Conservation (phyloP, 1,140 invertebrate genomes). For the Meloidogyne exigua region DNA sequence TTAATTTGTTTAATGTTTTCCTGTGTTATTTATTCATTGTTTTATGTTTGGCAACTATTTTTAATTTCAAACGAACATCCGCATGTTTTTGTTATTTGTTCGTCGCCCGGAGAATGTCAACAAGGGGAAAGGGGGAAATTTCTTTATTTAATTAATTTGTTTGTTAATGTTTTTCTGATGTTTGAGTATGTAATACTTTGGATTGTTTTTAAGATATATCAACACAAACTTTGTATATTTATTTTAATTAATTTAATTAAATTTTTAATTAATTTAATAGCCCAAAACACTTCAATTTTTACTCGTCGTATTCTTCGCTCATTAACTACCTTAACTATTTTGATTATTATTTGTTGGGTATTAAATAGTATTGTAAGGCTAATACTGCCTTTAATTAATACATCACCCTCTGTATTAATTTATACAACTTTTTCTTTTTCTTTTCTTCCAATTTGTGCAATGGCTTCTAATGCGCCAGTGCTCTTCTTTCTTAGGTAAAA, state of each 20-base stretch:
- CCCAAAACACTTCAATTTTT: background rate
- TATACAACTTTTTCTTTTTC: slow-evolving; percentile 1
- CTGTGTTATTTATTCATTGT: background rate
- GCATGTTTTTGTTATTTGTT: background rate
- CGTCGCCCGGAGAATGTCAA: background rate
- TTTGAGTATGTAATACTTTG: background rate
- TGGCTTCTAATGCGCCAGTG: background rate
- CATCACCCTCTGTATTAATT: background rate
- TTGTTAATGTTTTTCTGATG: background rate
- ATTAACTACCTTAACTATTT: background rate
- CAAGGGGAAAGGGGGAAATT: background rate
- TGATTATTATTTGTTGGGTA: background rate
- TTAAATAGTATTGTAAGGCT: background rate
- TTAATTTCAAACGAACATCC: background rate
- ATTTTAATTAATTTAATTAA: background rate
- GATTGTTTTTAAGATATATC: background rate
- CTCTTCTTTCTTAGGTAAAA: background rate
- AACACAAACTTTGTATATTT: background rate
- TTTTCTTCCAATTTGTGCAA: background rate
- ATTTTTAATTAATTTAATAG: background rate
- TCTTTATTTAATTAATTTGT: background rate
- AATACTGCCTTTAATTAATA: background rate
- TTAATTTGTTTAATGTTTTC: background rate
- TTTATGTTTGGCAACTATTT: background rate
- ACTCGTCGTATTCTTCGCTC: background rate